Evolutionary conservation across 30 jellyfish, hydroid and myxozoan species (phyloP).

Genomic region (Aurelia sp.): DNA sequence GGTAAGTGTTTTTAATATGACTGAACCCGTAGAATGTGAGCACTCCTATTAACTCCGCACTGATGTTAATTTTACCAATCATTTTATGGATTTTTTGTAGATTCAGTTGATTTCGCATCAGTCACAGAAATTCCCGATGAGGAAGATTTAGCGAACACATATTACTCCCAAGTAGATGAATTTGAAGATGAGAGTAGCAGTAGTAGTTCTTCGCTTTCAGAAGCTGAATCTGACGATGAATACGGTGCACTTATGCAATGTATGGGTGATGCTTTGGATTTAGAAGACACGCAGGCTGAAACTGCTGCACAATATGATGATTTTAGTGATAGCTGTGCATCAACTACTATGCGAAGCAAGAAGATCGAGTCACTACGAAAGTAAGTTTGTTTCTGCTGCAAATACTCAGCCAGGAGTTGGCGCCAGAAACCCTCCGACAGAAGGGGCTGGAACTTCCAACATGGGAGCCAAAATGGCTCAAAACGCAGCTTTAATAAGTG

Average conservation of each 20-base stretch:
- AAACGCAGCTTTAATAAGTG: too few relatives aligned
- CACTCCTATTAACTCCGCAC: too few relatives aligned
- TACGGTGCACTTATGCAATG: conserved; percentile 63
- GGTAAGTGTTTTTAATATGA: too few relatives aligned
- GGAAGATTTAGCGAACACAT: conserved; percentile 88
- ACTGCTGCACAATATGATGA: not conserved
- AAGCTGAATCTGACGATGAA: conserved; percentile 67
- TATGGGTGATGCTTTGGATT: conserved; percentile 83
- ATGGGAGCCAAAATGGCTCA: too few relatives aligned
- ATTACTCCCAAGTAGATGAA: conserved; percentile 78
- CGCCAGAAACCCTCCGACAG: too few relatives aligned
- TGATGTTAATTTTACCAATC: too few relatives aligned
- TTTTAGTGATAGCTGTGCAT: not conserved
- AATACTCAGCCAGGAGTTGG: too few relatives aligned
- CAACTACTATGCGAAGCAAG: conserved; percentile 54
- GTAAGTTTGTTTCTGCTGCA: conserved; percentile 20
- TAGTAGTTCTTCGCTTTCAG: not conserved
- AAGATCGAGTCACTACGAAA: conserved; percentile 67
- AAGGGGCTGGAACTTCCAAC: too few relatives aligned
- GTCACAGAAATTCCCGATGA: conserved; percentile 84
- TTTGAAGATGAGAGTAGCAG: conserved; percentile 69
- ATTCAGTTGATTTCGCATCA: conserved; percentile 64
- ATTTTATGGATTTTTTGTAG: not conserved
- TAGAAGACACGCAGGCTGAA: conserved; percentile 54
- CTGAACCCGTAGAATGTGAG: too few relatives aligned